Evolutionary conservation across 2,113 vertebrate genomes (phyloP).

Genomic region (Tenrec ecaudatus): DNA sequence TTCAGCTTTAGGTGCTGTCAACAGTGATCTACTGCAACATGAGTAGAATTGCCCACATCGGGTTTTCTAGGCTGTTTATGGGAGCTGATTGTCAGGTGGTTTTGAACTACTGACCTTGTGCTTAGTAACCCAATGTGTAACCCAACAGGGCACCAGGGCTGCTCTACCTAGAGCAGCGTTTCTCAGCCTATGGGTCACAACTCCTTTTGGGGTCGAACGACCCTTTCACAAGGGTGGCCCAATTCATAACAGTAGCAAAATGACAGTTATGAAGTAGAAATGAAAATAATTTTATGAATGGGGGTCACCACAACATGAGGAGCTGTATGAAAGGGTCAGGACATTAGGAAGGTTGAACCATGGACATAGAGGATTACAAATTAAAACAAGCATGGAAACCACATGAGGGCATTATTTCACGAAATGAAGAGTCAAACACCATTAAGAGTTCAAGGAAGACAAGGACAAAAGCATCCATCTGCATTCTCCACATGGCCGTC

Average conservation of each 20-base stretch:
- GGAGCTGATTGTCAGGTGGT: background rate
- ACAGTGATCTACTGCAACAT: background rate
- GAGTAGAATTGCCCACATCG: background rate
- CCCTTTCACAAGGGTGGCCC: too few species aligned
- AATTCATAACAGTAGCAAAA: too few species aligned
- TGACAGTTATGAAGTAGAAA: too few species aligned
- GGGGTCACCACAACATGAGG: too few species aligned
- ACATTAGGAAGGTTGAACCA: background rate
- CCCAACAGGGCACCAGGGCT: too few species aligned
- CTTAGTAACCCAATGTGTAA: too few species aligned
- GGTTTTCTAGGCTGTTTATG: background rate
- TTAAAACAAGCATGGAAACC: background rate
- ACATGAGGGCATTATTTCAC: background rate
- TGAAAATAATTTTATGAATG: too few species aligned
- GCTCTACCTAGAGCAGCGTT: too few species aligned
- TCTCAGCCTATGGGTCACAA: too few species aligned
- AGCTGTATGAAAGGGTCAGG: too few species aligned
- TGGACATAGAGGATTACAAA: background rate
- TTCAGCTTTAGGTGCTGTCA: background rate
- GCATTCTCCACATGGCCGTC: background rate
- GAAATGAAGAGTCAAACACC: background rate
- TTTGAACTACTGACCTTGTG: too few species aligned
- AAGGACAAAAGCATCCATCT: background rate
- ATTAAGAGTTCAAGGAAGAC: conserved; percentile 28
- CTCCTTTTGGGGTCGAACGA: too few species aligned